Percentiles rank a stretch among this genome's conserved stretches.
Conservation (phyloP, 2,888 invertebrate genomes). For the Zygaena filipendulae region DNA sequence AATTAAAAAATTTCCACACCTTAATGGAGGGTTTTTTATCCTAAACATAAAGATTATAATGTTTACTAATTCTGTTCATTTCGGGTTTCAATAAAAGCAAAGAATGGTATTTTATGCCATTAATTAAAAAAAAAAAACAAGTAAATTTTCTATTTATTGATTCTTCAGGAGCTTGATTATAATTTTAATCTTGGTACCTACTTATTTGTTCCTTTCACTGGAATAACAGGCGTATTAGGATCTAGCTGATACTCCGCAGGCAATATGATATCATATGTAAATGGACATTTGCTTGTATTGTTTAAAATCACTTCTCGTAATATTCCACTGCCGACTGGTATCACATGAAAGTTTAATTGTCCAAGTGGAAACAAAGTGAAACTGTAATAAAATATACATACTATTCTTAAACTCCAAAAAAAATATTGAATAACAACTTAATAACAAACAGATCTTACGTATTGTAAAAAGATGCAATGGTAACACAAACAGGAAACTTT, state of each 20-base stretch:
- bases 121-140: no score
- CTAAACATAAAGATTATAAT: constrained; percentile 18
- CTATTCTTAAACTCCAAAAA: no score
- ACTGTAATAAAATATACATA: no score
- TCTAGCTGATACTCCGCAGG: constrained; percentile 33
- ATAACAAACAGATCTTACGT: constrained; percentile 31
- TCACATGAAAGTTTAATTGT: constrained; percentile 69
- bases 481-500: constrained; percentile 50
- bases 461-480: constrained; percentile 57
- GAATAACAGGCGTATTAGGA: constrained; percentile 19
- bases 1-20: constrained; percentile 54
- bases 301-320: constrained; percentile 64
- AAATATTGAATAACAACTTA: no score
- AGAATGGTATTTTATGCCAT: no score
- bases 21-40: constrained; percentile 43
- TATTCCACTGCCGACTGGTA: constrained; percentile 60
- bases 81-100: no score
- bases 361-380: constrained; percentile 68
- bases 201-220: no score
- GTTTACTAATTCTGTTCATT: no score
- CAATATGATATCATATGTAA: constrained; percentile 53
- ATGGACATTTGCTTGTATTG: constrained; percentile 71
- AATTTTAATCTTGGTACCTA: no score
- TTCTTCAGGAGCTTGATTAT: constrained; percentile 1
- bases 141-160: constrained; percentile 1